Conservation (phyloP, 2,888 invertebrate species). For the Pterobdella sp. region DNA sequence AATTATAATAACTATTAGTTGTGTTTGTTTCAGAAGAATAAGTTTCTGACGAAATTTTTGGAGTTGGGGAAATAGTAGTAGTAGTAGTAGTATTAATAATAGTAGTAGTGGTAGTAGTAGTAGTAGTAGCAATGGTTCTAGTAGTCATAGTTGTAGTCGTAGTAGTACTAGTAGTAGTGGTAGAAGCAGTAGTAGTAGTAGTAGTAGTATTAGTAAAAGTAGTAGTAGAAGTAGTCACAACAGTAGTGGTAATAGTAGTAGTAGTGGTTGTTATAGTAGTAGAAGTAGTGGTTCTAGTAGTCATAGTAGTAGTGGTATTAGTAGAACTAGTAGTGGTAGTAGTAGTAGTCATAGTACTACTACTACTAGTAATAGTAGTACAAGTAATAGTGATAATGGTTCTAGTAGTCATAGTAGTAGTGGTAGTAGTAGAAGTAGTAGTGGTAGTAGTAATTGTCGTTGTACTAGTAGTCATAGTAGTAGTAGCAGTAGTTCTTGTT, state of each 20-base stretch:
- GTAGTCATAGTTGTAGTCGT: not conserved
- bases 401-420: slow-evolving; percentile 20
- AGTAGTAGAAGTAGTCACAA: not conserved
- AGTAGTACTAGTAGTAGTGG: not conserved
- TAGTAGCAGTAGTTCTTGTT: slow-evolving; percentile 30
- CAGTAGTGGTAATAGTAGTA: not conserved
- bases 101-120: slow-evolving; percentile 1
- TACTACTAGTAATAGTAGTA: slow-evolving; percentile 4
- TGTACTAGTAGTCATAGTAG: slow-evolving; percentile 30
- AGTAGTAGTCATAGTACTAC: not conserved
- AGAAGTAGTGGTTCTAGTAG: not conserved
- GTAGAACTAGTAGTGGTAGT: not conserved
- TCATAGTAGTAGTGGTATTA: not conserved
- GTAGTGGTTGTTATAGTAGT: not conserved
- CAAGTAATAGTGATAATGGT: slow-evolving; percentile 24
- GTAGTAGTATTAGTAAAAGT: not conserved
- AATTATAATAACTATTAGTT: not conserved
- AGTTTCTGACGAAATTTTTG: not conserved
- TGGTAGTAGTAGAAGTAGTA: slow-evolving; percentile 11
- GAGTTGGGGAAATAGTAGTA: not conserved
- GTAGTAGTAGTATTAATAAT: not conserved
- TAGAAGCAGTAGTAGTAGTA: not conserved
- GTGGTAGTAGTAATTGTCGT: slow-evolving; percentile 23
- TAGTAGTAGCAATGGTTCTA: not conserved
- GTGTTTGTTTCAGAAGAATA: not conserved